Evolutionary conservation across 2,797 vertebrate genomes (phyloP).

Genomic region (Dipus sagitta): DNA sequence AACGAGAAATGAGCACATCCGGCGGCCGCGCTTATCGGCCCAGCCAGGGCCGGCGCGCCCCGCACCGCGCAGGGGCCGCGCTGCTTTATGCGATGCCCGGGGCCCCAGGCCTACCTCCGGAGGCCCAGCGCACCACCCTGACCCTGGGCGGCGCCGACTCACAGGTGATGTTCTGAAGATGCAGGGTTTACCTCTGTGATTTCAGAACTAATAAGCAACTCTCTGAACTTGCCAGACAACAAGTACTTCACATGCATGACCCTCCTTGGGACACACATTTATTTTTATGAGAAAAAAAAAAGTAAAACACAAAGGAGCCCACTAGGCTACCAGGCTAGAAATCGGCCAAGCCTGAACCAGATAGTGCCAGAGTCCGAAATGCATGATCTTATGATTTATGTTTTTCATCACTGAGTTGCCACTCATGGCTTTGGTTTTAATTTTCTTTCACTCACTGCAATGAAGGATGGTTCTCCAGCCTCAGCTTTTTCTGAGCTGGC

Average conservation of each 20-base stretch:
- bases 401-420: not conserved
- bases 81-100: too few species aligned
- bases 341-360: too few species aligned
- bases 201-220: not conserved
- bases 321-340: fast-evolving
- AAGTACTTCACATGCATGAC: not conserved
- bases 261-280: not conserved
- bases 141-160: too few species aligned
- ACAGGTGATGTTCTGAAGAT: not conserved
- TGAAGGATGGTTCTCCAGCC: not conserved
- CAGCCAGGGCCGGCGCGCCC: too few species aligned
- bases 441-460: not conserved
- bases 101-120: too few species aligned
- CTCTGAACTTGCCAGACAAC: too few species aligned
- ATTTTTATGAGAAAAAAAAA: not conserved
- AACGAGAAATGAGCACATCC: conserved; percentile 85
- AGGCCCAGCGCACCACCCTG: too few species aligned
- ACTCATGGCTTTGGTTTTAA: not conserved
- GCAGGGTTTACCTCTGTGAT: not conserved
- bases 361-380: too few species aligned
- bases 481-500: not conserved
- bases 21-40: conserved; percentile 68
- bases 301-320: not conserved
- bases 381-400: not conserved
- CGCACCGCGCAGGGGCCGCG: too few species aligned